Conservation (phyloP, 2,888 invertebrate genomes). For the Sphinx pinastri region DNA sequence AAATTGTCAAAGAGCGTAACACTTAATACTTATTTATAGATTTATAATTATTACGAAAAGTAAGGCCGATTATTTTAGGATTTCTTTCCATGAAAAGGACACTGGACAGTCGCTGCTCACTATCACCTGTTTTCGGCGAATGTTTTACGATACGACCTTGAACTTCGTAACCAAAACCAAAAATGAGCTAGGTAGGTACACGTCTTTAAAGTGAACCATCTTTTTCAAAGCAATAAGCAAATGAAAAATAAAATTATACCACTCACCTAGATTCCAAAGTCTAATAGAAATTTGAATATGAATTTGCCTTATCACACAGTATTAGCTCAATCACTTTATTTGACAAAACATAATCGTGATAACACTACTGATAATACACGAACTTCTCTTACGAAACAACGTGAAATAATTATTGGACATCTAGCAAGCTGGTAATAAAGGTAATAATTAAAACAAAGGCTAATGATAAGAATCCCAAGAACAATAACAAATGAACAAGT, state of each 20-base stretch:
- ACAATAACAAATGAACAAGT: conserved; percentile 19
- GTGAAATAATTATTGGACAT: conserved; percentile 1
- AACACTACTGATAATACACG: conserved; percentile 38
- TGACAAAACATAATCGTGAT: conserved; percentile 39
- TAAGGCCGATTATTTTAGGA: no score
- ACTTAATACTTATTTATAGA: no score
- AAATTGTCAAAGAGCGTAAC: no score
- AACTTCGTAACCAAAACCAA: conserved; percentile 2
- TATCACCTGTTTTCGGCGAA: not conserved
- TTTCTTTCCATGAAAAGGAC: no score
- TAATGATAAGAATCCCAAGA: conserved; percentile 5
- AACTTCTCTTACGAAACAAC: conserved; percentile 26
- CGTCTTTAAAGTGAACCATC: not conserved
- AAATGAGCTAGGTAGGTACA: not conserved
- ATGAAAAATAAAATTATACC: not conserved
- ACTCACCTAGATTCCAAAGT: conserved; percentile 35
- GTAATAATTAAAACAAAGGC: conserved; percentile 24
- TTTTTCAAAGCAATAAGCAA: not conserved
- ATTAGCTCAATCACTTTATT: conserved; percentile 37
- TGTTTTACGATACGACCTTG: conserved; percentile 6
- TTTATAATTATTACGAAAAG: no score
- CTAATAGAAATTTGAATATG: conserved; percentile 29
- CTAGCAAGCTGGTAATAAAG: not conserved
- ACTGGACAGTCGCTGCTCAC: no score
- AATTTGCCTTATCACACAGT: conserved; percentile 31